Evolutionary conservation across 2,113 vertebrate species (phyloP), one percentile per base, ranked within the genome.

Genomic region (Psettodes erumei): DNA sequence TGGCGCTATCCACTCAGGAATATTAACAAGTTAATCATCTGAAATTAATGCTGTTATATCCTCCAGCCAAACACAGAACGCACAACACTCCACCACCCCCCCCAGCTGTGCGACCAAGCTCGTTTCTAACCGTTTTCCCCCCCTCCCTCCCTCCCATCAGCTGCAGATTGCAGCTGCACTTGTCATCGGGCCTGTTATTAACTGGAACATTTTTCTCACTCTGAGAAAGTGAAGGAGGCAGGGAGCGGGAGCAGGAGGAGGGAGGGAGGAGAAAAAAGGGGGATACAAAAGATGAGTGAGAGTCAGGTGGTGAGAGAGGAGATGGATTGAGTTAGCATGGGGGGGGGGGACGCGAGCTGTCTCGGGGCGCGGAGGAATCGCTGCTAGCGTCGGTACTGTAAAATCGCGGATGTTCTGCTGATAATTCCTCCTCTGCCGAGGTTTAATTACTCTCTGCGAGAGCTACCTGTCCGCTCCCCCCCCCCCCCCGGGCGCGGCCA

Each of bases 1-100:
- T 54, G 68, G 62, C 45, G 69, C 61, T 70, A 85, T 86, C 65
- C 86, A 77, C 81, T 54, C 70, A 84, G 82, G 84, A 90, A 91
- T 83, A 91, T 90, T 89, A 90, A 89, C 84, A 86, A 90, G 86
- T 90, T 88, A 91, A 92, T 92, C 85, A 89, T 88, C 77, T 90
- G 86, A 91, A 93, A 94, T 91, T 79, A 92, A 91, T 54, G 63
- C 67, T 51, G 71, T 78, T 71, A 66, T 83, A 54, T 77, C 87
- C 84, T 77, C 63, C 66, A 82, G 88, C 86, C 83, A 85, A 77
- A 80, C 64, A 28, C 75, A 83, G 45, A 77, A 80, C 61, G 66
- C 56, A 62, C 48, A 63, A 71, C 82, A 77, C 38, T 58, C 27
- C 32, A 15, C 25, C n/a, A 13, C 59, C 4, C 37, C 54, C 8